These are phyloP conservation scores for Desoria tigrina DNA, from an alignment of 2,888 invertebrate genomes.

Conservation along the genomic window DNA sequence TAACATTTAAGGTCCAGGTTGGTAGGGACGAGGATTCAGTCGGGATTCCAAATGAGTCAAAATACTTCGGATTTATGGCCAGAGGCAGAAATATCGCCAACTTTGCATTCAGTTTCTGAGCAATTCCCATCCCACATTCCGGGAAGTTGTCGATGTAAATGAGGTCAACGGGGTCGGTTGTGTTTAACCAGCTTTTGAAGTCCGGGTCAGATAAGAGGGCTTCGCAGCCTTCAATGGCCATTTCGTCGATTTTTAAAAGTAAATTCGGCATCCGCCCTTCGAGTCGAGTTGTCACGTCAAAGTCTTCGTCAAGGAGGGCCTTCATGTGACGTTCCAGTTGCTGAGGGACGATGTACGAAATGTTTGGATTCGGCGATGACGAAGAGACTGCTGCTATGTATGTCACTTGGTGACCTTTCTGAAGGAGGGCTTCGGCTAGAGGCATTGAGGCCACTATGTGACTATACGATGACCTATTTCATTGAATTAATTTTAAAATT, in stretches of 20 bases:
- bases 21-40: slow-evolving; percentile 38
- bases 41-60: slow-evolving; percentile 28
- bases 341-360: slow-evolving; percentile 20
- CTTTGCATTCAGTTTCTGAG: slow-evolving; percentile 6
- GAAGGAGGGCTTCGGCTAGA: slow-evolving; percentile 30
- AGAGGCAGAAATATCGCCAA: neutral
- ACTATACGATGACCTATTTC: slow-evolving; percentile 21
- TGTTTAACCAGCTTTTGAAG: slow-evolving; percentile 57
- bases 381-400: slow-evolving; percentile 31
- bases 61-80: slow-evolving; percentile 19
- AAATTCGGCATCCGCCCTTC: neutral
- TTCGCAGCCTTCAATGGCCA: neutral
- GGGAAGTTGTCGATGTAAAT: neutral
- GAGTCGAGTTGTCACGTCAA: slow-evolving; percentile 24
- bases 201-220: neutral
- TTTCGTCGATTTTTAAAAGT: neutral
- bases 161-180: slow-evolving; percentile 55
- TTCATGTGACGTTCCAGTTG: slow-evolving; percentile 11
- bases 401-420: slow-evolving; percentile 39
- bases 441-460: slow-evolving; percentile 34
- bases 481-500: no score
- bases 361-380: slow-evolving; percentile 13
- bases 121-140: slow-evolving; percentile 1
- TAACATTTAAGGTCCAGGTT: slow-evolving; percentile 11
- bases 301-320: slow-evolving; percentile 13